A percentile compares a stretch with the other conserved stretches of the same genome.
Evolutionary conservation across 2,113 vertebrate species (phyloP).

Genomic region (Hyperopisus bebe): DNA sequence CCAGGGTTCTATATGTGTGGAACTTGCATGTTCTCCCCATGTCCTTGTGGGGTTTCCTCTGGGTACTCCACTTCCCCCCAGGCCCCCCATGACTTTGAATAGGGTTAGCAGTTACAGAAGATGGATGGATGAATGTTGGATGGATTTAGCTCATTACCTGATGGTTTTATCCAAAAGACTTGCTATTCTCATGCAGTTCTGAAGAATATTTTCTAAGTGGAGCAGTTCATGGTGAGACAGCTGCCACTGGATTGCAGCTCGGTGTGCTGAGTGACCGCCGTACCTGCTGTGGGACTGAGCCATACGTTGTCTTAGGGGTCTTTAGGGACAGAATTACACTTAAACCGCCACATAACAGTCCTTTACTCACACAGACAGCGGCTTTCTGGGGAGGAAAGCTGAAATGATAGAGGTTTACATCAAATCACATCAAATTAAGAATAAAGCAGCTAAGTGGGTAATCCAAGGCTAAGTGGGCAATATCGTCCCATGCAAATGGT

Average conservation of each 20-base stretch:
- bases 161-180: not conserved
- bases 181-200: not conserved
- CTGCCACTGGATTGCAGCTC: not conserved
- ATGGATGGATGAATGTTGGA: not conserved
- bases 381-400: not conserved
- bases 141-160: not conserved
- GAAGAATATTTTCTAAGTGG: not conserved
- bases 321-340: not conserved
- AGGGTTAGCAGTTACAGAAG: not conserved
- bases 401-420: conserved; percentile 6
- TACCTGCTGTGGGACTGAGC: not conserved
- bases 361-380: not conserved
- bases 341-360: not conserved
- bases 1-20: not conserved
- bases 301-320: not conserved
- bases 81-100: not conserved
- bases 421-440: conserved; percentile 8
- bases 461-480: not conserved
- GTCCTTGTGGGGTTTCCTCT: not conserved
- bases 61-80: not conserved
- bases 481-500: conserved; percentile 8
- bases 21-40: not conserved
- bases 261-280: not conserved
- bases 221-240: not conserved
- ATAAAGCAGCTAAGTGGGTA: not conserved